These are phyloP conservation scores for Streblospio benedicti DNA, from an alignment of 1,140 invertebrate species.

Conservation along the genomic window DNA sequence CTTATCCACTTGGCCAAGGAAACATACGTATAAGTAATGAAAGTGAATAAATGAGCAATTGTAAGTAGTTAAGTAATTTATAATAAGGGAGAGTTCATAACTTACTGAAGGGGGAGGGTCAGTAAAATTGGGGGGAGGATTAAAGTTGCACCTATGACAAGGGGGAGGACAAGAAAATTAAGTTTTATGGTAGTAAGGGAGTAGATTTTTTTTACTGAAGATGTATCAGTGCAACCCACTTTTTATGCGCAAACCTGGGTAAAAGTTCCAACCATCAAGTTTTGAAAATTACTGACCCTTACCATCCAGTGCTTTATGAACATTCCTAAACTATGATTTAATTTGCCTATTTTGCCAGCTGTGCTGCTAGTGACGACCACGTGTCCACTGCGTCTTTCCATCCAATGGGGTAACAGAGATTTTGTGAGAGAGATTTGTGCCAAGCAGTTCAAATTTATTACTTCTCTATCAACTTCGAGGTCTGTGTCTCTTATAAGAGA, in stretches of 20 bases:
- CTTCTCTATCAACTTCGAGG: conserved; percentile 62
- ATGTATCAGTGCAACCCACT: not conserved
- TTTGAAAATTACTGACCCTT: not conserved
- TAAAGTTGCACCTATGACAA: too few species aligned
- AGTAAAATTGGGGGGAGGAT: too few species aligned
- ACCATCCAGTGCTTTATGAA: not conserved
- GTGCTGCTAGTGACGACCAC: conserved; percentile 65
- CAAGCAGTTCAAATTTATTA: conserved; percentile 78
- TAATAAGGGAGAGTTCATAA: too few species aligned
- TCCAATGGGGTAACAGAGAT: conserved; percentile 60
- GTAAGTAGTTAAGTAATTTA: too few species aligned
- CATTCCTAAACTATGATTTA: not conserved
- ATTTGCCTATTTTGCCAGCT: conserved; percentile 57
- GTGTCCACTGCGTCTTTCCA: conserved; percentile 54
- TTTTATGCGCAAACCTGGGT: too few species aligned
- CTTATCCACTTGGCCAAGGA: too few species aligned
- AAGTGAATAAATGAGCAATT: too few species aligned
- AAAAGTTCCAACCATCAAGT: not conserved
- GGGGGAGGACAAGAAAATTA: too few species aligned
- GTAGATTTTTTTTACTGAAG: not conserved
- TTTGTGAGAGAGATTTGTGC: conserved; percentile 62
- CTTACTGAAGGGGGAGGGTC: too few species aligned
- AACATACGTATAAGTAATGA: too few species aligned
- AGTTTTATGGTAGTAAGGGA: not conserved
- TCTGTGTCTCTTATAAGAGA: conserved; percentile 68